Conservation (phyloP, 2,888 invertebrate species). For the Tineola bisselliella region DNA sequence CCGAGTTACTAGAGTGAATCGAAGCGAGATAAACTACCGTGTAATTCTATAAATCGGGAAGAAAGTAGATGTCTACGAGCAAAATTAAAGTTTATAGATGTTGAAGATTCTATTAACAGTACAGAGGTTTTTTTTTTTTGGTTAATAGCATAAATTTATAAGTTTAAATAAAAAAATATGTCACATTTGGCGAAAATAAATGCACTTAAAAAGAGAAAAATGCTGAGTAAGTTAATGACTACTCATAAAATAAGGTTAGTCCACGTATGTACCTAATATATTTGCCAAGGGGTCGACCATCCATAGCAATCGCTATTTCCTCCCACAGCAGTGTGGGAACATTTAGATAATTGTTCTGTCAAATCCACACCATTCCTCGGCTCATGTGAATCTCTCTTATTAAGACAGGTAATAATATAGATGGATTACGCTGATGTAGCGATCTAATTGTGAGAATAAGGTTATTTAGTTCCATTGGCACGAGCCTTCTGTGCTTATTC, state of each 20-base stretch:
- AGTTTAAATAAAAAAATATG: too few relatives aligned
- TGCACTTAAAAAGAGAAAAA: not conserved
- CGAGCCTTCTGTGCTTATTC: constrained; percentile 2
- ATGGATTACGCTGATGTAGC: constrained; percentile 18
- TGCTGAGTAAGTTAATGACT: not conserved
- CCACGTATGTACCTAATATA: too few relatives aligned
- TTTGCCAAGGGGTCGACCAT: not conserved
- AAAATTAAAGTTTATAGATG: constrained; percentile 3
- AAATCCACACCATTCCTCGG: constrained; percentile 26
- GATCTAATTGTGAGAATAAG: constrained; percentile 37
- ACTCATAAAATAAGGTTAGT: not conserved
- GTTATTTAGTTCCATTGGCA: constrained; percentile 22
- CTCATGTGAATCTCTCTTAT: constrained; percentile 43
- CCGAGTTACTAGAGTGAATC: constrained; percentile 31
- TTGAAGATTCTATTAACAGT: constrained; percentile 8
- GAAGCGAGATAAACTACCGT: constrained; percentile 38
- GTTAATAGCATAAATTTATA: too few relatives aligned
- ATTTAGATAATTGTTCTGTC: constrained; percentile 47
- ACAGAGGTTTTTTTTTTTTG: not conserved
- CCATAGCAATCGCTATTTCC: constrained; percentile 10
- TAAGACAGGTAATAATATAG: constrained; percentile 17
- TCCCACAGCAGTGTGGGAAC: constrained; percentile 33
- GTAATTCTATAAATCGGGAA: constrained; percentile 41
- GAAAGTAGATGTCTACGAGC: constrained; percentile 28
- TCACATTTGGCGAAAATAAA: too few relatives aligned